Base-by-base conservation (phyloP, 2,113 vertebrate genomes). In the Manacus vitellinus region DNA sequence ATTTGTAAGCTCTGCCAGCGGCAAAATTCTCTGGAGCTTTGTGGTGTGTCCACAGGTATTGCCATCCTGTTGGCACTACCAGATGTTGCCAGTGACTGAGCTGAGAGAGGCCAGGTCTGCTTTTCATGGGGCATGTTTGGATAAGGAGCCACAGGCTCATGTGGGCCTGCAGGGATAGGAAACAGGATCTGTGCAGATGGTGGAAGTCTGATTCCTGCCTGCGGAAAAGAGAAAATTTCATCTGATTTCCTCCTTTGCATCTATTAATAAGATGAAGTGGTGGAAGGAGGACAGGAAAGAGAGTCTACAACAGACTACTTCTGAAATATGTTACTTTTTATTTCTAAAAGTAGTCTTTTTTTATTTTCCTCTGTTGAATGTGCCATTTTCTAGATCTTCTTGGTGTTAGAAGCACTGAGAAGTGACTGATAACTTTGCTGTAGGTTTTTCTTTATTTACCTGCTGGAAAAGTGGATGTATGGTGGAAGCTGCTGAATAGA, bases 61-160 rank as follows among this genome's bases (percentile, higher is more conserved):
- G 47, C 9, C 4, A 3, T 89, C 39, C 41, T 49, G 8, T 59
- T 82, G 61, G 39, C 62, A 44, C 41, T 86, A 72, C 83, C 76
- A 17, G 52, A 19, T 1, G 0, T 52, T 35, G 55, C 24, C 1
- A 1, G 0, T 72, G 65, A 44, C 19, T 0, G 2, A 63, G 43
- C 37, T 54, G 9, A 23, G 43, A 63, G 30, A 63, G 5, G 21
- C 70, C 55, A 14, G 43, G 24, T 44, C 59, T 77, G 20, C 47
- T 74, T 25, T 80, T 46, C 20, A 4, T 8, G 18, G 28, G 30
- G 11, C 12, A 4, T 1, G 0, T 49, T 20, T 1, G 3, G 47
- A 43, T 59, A 73, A 72, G 19, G 33, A n/a, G 35, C 73, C 2
- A 1, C 22, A 51, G 65, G 31, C 39, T 75, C 31, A 1, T 3